phyloP scores from a whole-genome alignment of 2,797 vertebrate genomes.

The Melanotaenia trifasciata region DNA sequence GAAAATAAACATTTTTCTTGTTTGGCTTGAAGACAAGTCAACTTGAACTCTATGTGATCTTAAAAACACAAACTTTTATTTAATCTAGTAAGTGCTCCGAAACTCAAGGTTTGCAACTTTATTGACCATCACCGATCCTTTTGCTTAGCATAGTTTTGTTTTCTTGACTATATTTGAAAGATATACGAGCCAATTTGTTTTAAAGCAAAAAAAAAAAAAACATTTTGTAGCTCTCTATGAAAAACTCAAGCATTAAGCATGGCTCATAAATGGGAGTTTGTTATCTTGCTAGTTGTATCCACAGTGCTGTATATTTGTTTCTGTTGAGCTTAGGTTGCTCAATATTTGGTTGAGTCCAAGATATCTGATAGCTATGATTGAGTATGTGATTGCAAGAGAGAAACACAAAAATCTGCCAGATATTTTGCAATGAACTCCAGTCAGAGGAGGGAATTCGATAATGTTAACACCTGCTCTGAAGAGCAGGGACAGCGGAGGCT shows the following conservation, averaged over 20 bases:
- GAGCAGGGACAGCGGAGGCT: not conserved
- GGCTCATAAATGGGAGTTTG: conserved; percentile 9
- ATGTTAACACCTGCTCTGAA: conserved; percentile 35
- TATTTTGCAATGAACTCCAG: conserved; percentile 48
- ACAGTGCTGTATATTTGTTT: conserved; percentile 23
- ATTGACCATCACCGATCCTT: not conserved
- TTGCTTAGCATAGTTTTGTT: not conserved
- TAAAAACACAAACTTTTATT: conserved; percentile 17
- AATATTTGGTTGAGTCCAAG: conserved; percentile 45
- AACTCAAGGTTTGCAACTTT: conserved; percentile 6
- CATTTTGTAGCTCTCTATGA: not conserved
- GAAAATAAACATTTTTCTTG: conserved; percentile 40
- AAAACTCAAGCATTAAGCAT: conserved; percentile 12
- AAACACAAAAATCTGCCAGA: conserved; percentile 40
- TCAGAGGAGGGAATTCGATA: conserved; percentile 24
- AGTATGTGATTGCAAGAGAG: conserved; percentile 49
- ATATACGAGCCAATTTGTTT: not conserved
- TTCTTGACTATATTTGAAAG: conserved; percentile 14
- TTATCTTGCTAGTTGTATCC: conserved; percentile 28
- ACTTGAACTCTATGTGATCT: not conserved
- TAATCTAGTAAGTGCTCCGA: conserved; percentile 17
- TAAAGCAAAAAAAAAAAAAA: not conserved
- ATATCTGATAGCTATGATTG: conserved; percentile 46
- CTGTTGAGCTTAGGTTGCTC: conserved; percentile 51
- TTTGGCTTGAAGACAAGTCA: conserved; percentile 6